These are phyloP conservation scores for Cliona cf. orientalis DNA, from an alignment of 37 sponge, comb jelly and placozoan species.

Conservation along the genomic window DNA sequence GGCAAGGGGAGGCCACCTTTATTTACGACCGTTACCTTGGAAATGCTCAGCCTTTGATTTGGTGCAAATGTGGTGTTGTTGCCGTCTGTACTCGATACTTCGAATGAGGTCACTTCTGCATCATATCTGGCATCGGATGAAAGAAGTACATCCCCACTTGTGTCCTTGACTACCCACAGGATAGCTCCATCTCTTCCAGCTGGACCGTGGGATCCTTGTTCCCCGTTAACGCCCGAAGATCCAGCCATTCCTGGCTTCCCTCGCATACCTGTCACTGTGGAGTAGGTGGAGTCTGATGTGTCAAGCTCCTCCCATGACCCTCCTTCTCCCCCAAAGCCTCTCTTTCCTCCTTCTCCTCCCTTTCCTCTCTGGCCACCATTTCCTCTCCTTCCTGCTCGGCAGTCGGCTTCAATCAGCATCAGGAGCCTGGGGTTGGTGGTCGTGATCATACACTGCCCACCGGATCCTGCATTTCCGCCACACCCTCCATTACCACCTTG, in stretches of 20 bases:
- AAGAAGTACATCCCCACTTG: constrained; percentile 7
- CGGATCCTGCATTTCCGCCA: constrained; percentile 77
- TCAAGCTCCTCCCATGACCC: constrained; percentile 50
- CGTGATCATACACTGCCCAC: constrained; percentile 60
- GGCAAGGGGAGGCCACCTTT: constrained; percentile 74
- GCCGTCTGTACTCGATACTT: not conserved
- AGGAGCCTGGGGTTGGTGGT: constrained; percentile 54
- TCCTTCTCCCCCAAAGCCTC: constrained; percentile 69
- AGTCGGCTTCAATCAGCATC: constrained; percentile 79
- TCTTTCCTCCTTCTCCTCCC: constrained; percentile 64
- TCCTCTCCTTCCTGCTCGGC: constrained; percentile 48
- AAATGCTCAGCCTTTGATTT: constrained; percentile 50
- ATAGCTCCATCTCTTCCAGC: constrained; percentile 53
- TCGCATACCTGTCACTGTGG: constrained; percentile 10
- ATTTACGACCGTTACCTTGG: constrained; percentile 37
- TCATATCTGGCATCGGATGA: constrained; percentile 45
- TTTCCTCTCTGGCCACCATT: constrained; percentile 54
- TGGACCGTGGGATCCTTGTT: constrained; percentile 32
- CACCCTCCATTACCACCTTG: constrained; percentile 80
- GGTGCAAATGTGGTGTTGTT: constrained; percentile 64
- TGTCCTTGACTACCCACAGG: constrained; percentile 44
- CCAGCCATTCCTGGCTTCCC: constrained; percentile 59
- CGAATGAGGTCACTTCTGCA: constrained; percentile 31
- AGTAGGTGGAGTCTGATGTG: not conserved
- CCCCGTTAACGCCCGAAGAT: constrained; percentile 14